These are phyloP conservation scores for Hypomecis atomaria DNA, from an alignment of 2,888 invertebrate species.

Conservation along the genomic window DNA sequence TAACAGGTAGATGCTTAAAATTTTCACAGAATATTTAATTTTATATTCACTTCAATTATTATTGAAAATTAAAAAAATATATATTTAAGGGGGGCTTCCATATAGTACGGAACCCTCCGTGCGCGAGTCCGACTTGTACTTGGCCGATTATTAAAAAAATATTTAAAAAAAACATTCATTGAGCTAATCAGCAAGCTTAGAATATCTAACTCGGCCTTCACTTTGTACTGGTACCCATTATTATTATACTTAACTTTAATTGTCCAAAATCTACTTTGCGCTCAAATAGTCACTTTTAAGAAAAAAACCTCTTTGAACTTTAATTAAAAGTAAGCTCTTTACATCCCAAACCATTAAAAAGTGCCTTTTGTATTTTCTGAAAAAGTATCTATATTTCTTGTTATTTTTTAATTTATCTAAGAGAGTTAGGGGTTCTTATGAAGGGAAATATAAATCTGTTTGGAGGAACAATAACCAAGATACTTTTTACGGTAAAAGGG, in stretches of 20 bases:
- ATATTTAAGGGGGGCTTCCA: too few species aligned
- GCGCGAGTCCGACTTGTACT: too few species aligned
- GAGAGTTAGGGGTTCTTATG: conserved; percentile 45
- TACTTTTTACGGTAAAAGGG: conserved; percentile 52
- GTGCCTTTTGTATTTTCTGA: conserved; percentile 26
- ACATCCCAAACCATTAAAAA: conserved; percentile 32
- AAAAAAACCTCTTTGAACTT: conserved; percentile 31
- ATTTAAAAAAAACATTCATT: too few species aligned
- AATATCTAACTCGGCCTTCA: not conserved
- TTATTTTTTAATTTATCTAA: conserved; percentile 55
- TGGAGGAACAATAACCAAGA: conserved; percentile 54
- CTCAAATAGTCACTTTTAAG: conserved; percentile 18
- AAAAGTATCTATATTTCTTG: conserved; percentile 48
- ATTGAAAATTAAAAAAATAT: too few species aligned
- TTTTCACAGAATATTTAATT: too few species aligned
- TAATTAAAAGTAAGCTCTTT: conserved; percentile 38
- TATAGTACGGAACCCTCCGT: too few species aligned
- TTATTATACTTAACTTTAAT: conserved; percentile 7
- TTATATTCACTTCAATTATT: too few species aligned
- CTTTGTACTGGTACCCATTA: conserved; percentile 1
- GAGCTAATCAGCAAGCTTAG: too few species aligned
- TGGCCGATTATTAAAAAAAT: too few species aligned
- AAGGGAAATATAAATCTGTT: conserved; percentile 57
- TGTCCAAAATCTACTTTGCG: conserved; percentile 9
- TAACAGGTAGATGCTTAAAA: too few species aligned